A percentile compares a stretch with the other conserved stretches of the same genome.
Conservation (phyloP, 2,113 vertebrate species). For the Proterorhinus semilunaris region DNA sequence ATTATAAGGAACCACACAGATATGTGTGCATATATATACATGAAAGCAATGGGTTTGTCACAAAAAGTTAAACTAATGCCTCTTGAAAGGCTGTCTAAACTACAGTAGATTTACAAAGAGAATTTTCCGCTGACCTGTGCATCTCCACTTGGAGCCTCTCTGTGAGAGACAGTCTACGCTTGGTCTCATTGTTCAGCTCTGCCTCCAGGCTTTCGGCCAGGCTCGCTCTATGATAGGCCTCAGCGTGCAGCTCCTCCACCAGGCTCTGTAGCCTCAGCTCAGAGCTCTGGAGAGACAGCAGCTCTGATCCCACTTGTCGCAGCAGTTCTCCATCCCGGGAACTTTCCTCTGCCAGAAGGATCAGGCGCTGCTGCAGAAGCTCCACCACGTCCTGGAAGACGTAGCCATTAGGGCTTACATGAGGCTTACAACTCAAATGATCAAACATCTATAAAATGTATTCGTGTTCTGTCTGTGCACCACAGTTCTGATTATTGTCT, state of each 20-base stretch:
- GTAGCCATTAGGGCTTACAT: not conserved
- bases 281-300: conserved; percentile 70
- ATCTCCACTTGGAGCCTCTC: conserved; percentile 58
- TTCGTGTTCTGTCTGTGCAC: not conserved
- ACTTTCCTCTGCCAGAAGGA: conserved; percentile 49
- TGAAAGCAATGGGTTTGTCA: not conserved
- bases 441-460: not conserved
- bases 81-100: not conserved
- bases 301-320: conserved; percentile 63
- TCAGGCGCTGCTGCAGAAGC: conserved; percentile 52
- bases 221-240: conserved; percentile 52
- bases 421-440: not conserved
- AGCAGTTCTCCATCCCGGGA: conserved; percentile 50
- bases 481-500: too few species aligned
- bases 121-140: conserved; percentile 37
- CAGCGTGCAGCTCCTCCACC: conserved; percentile 68
- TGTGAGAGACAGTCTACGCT: conserved; percentile 37
- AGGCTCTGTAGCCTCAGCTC: conserved; percentile 69
- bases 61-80: not conserved
- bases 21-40: too few species aligned
- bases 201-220: conserved; percentile 43
- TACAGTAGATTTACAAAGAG: not conserved
- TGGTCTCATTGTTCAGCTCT: conserved; percentile 58
- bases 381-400: conserved; percentile 52
- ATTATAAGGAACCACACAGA: too few species aligned